Base-by-base conservation (phyloP, 2,113 vertebrate genomes). In the Bufo bufo region DNA sequence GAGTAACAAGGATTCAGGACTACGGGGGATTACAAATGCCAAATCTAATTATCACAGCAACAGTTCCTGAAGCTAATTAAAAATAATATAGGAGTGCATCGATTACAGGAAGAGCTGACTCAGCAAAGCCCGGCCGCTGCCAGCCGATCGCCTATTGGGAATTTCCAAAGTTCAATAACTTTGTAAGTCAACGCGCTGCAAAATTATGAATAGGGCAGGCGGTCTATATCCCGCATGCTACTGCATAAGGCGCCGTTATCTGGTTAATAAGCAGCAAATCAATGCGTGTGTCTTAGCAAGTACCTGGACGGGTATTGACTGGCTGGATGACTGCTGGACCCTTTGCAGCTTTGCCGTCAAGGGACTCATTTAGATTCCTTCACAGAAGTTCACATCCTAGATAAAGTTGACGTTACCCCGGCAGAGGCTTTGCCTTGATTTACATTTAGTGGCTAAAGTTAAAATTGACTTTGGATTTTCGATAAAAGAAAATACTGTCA, bases 101-200 rank as follows among this genome's bases (percentile, higher is more conserved):
- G 87, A 78, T 78, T 69, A 6, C 13, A 43, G 72, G 72, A 84
- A 79, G 43, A 77, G 84, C 13, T 90, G 83, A 89, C 58, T 91
- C 90, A 90, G 83, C 65, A 59, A 90, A 90, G 89, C 63, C 77
- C 9, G 89, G 84, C 81, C 87, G 90, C 81, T 90, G 89, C 54
- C 85, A 85, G 75, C 83, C 54, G 82, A 87, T 58, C 79, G 75
- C 90, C 87, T 89, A 52, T 33, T 89, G 82, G 75, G 75, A 89
- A 91, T 90, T 56, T 91, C 89, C 58, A 90, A 89, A 52, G 75
- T 90, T 92, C 90, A 91, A 89, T 90, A 93, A 91, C 90, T 82
- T 89, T 85, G n/a, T 87, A 91, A 90, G 93, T 90, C 84, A 90
- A 89, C 87, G 91, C 78, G 89, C 79, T 82, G 19, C 61, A 82